phyloP scores from a whole-genome alignment of 1,140 invertebrate genomes.

The Pseudomyrmex dendroicus region DNA sequence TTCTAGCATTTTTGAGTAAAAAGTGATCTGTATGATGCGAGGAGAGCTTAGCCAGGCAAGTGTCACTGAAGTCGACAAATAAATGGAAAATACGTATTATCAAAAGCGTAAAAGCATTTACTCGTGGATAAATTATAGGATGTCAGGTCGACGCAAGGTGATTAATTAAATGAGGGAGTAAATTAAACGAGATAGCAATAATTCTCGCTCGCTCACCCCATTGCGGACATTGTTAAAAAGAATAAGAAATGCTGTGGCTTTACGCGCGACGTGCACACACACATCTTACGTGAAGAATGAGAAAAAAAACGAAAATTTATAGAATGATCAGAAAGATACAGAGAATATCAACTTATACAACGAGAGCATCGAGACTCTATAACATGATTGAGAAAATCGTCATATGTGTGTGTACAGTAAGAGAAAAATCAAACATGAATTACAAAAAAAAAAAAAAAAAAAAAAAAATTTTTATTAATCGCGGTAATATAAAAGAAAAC shows the following conservation, averaged over 20 bases:
- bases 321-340: not conserved
- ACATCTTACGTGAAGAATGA: slow-evolving; percentile 19
- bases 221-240: slow-evolving; percentile 18
- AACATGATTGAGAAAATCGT: too few relatives aligned
- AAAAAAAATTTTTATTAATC: too few relatives aligned
- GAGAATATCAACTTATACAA: not conserved
- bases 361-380: not conserved
- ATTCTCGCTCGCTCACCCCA: slow-evolving; percentile 21
- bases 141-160: slow-evolving; percentile 17
- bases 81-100: not conserved
- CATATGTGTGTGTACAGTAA: too few relatives aligned
- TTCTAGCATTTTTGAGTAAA: not conserved
- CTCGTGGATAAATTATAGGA: slow-evolving; percentile 36
- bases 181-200: slow-evolving; percentile 59
- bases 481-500: not conserved
- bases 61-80: slow-evolving; percentile 3
- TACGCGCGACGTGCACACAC: slow-evolving; percentile 40
- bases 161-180: slow-evolving; percentile 57
- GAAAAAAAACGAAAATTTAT: not conserved
- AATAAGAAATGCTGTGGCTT: slow-evolving; percentile 49
- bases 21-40: too few relatives aligned
- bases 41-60: too few relatives aligned
- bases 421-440: too few relatives aligned
- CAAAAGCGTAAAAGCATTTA: slow-evolving; percentile 17
- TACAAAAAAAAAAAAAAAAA: too few relatives aligned